Evolutionary conservation across 2,113 vertebrate genomes (phyloP), one percentile per base, ranked within the genome.

Genomic region (Agelaius tricolor): DNA sequence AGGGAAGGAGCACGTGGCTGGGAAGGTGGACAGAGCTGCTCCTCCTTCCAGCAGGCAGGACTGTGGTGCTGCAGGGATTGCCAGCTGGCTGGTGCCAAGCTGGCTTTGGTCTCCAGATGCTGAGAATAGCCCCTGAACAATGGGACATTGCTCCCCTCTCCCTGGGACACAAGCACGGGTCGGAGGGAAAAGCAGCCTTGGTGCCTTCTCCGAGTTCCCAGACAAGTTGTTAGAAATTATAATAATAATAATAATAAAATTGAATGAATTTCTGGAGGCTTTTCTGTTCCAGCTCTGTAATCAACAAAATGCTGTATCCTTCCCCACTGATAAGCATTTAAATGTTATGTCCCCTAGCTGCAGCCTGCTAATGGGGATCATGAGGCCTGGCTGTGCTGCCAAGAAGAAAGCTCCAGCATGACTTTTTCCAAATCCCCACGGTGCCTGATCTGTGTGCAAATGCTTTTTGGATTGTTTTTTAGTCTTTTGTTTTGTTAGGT

Each of bases 1-100:
- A 67, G 68, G 63, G 22, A 59, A 92, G 80, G 58, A 93, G 24
- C 83, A 74, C 1, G 2, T 57, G 68, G 14, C 68, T 93, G 76
- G 73, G 76, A 86, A 90, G 76, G 79, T 92, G 65, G 86, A 81
- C 63, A 71, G 92, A 77, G 65, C 43, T 84, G n/a, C 89, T 90
- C 35, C 33, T 77, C 71, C 67, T 67, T 90, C 58, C 76, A 84
- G 65, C 76, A 66, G 65, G 3, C 0, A 3, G 79, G 61, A 67
- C 23, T 4, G 31, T 46, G 65, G 39, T 84, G 76, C 43, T 59
- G 55, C 47, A 54, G 72, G 55, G 47, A 12, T 37, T 66, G 79
- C 59, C 79, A 88, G 0, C 39, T 0, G 1, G 11, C 59, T 66
- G 59, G 24, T 41, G 78, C 21, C 37, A 52, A 89, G 24, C 41